Percentiles rank a stretch among this genome's conserved stretches.
phyloP scores from a whole-genome alignment of 2,888 invertebrate species.

The Ashinkailepas kermadecensis region DNA sequence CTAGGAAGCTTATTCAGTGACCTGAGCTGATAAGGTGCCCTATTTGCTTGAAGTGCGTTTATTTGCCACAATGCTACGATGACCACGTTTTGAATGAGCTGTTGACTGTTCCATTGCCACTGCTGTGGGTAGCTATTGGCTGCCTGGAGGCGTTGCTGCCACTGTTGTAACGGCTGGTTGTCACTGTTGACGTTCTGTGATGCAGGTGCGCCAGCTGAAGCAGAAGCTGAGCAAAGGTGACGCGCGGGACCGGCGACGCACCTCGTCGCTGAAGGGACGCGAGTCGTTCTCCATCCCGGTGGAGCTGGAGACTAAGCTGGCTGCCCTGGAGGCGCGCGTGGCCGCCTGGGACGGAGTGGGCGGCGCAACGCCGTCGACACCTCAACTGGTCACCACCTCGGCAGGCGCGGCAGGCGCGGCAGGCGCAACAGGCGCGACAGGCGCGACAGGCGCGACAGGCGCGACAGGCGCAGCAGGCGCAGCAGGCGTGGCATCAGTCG shows the following conservation, averaged over 20 bases:
- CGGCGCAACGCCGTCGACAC: no score
- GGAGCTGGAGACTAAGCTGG: constrained; percentile 74
- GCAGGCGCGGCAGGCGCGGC: neutral
- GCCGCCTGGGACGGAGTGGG: constrained; percentile 37
- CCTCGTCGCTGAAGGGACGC: constrained; percentile 67
- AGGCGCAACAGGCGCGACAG: neutral
- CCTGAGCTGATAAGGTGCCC: no score
- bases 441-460: neutral
- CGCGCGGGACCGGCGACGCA: constrained; percentile 66
- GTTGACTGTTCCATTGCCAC: no score
- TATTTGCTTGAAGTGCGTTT: no score
- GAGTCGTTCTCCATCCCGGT: constrained; percentile 65
- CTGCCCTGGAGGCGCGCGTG: constrained; percentile 70
- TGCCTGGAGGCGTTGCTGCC: neutral
- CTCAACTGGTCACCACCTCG: neutral
- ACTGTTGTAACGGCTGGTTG: neutral
- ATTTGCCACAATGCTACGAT: no score
- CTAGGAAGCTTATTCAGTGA: no score
- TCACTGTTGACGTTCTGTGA: neutral
- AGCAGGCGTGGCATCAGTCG: neutral
- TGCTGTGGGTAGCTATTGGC: neutral
- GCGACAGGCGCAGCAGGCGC: neutral
- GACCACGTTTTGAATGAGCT: no score
- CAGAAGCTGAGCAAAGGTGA: constrained; percentile 71
- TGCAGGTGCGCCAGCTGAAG: constrained; percentile 55